A percentile compares a stretch with the other conserved stretches of the same genome.
These are phyloP conservation scores for Phalacrocorax brasilianus DNA, from an alignment of 2,113 vertebrate species.

Conservation along the genomic window DNA sequence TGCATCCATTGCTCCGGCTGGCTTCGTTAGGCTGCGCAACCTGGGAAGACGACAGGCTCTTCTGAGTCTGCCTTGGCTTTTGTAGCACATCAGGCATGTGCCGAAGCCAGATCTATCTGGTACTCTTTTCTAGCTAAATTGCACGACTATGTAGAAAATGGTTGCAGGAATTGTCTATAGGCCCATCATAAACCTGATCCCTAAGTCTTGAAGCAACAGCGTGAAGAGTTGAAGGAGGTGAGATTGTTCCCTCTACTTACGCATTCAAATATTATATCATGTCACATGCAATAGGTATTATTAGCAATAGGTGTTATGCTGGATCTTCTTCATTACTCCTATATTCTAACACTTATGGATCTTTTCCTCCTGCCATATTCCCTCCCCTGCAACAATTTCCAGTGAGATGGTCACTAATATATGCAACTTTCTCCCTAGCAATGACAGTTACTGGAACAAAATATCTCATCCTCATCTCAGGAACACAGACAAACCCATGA, in stretches of 20 bases:
- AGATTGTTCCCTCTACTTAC: background rate
- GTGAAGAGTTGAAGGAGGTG: background rate
- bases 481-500: background rate
- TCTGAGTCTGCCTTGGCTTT: background rate
- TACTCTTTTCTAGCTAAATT: background rate
- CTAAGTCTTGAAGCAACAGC: background rate
- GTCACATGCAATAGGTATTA: background rate
- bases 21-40: background rate
- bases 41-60: background rate
- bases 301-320: background rate
- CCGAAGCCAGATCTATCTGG: background rate
- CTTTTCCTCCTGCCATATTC: background rate
- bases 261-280: background rate
- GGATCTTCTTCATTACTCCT: background rate
- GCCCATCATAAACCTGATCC: background rate
- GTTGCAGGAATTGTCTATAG: background rate
- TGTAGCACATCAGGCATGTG: background rate
- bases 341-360: background rate
- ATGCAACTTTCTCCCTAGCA: background rate
- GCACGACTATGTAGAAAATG: background rate
- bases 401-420: background rate
- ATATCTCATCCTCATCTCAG: background rate
- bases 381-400: background rate
- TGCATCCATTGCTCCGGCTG: background rate
- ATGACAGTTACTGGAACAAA: background rate